Evolutionary conservation across 1,140 invertebrate species (phyloP).

Genomic region (Plodia interpunctella): DNA sequence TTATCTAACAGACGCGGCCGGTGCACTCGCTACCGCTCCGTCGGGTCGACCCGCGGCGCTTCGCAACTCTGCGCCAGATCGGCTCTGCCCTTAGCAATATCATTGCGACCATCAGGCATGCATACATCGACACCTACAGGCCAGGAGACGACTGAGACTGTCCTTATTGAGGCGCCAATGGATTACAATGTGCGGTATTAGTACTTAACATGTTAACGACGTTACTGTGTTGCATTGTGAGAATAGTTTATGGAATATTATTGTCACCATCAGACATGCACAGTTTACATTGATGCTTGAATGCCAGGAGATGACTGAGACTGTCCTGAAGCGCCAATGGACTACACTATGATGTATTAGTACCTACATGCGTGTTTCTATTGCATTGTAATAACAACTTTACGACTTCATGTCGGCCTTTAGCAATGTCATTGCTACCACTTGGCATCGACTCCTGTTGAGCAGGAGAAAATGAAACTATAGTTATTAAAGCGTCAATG

Average conservation of each 20-base stretch:
- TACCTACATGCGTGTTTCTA: no score
- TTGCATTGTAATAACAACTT: no score
- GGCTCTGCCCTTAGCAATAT: slow-evolving; percentile 62
- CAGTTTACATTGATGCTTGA: slow-evolving; percentile 23
- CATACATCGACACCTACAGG: slow-evolving; percentile 24
- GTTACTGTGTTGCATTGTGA: no score
- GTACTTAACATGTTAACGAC: no score
- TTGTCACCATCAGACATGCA: slow-evolving; percentile 46
- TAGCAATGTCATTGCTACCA: slow-evolving; percentile 50
- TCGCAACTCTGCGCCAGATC: slow-evolving; percentile 62
- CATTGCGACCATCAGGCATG: slow-evolving; percentile 47
- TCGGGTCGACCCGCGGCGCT: slow-evolving; percentile 50
- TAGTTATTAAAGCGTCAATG: no score
- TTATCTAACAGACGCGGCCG: slow-evolving; percentile 46
- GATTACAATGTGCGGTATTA: slow-evolving; percentile 55
- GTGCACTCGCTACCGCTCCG: slow-evolving; percentile 54
- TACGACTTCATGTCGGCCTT: no score
- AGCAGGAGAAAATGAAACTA: slow-evolving; percentile 28
- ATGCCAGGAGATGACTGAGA: slow-evolving; percentile 46
- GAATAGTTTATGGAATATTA: no score
- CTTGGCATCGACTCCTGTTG: slow-evolving; percentile 28
- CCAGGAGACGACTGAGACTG: slow-evolving; percentile 53
- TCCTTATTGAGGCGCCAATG: slow-evolving; percentile 51
- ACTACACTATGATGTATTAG: slow-evolving; percentile 52
- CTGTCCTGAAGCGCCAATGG: slow-evolving; percentile 51